phyloP scores from a whole-genome alignment of 1,140 invertebrate species.

The Hydropsyche tenuis region DNA sequence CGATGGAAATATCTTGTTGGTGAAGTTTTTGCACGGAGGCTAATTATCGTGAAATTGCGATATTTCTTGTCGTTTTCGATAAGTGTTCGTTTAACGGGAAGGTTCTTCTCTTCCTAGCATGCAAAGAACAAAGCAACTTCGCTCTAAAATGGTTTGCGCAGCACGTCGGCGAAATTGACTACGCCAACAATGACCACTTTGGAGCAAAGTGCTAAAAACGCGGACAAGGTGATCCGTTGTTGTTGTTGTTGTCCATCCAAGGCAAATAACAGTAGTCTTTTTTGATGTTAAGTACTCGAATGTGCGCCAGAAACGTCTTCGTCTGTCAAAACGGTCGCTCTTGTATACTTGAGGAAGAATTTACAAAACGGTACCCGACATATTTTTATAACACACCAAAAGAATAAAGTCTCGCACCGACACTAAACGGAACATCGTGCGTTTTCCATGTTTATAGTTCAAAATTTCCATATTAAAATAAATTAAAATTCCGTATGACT shows the following conservation, averaged over 20 bases:
- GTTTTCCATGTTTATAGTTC: neutral
- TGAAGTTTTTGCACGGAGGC: too few species aligned
- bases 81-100: too few species aligned
- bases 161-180: neutral
- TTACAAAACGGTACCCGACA: neutral
- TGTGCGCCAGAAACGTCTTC: constrained; percentile 18
- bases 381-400: too few species aligned
- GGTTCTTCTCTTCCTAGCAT: too few species aligned
- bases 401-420: neutral
- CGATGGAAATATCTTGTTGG: too few species aligned
- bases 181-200: constrained; percentile 7
- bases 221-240: neutral
- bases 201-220: constrained; percentile 17
- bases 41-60: too few species aligned
- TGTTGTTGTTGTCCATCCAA: neutral
- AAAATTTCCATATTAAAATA: neutral
- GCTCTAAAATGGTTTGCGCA: too few species aligned
- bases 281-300: neutral
- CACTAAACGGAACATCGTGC: too few species aligned
- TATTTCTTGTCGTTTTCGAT: too few species aligned
- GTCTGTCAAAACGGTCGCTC: neutral
- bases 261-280: constrained; percentile 21
- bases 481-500: neutral
- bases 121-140: too few species aligned
- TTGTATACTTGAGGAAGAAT: too few species aligned